phyloP scores from a whole-genome alignment of 2,888 invertebrate genomes.

The Phragmatobia fuliginosa region DNA sequence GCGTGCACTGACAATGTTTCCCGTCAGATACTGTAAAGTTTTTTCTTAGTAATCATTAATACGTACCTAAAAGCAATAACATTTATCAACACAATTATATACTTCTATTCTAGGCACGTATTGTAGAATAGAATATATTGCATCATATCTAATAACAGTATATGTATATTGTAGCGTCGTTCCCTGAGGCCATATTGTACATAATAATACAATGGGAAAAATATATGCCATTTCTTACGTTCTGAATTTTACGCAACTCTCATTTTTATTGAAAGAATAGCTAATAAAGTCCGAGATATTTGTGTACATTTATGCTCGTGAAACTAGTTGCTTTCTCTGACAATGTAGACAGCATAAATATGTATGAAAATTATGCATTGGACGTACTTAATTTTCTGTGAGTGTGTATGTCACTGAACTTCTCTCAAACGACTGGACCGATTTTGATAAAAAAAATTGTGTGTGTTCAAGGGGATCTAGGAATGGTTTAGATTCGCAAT shows the following conservation, averaged over 20 bases:
- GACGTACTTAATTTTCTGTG: too few species aligned
- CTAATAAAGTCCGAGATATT: not conserved
- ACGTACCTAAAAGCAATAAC: not conserved
- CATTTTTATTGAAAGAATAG: slow-evolving; percentile 9
- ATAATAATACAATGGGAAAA: slow-evolving; percentile 25
- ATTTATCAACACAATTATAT: not conserved
- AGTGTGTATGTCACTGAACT: too few species aligned
- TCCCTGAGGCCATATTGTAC: slow-evolving; percentile 24
- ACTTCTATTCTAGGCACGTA: not conserved
- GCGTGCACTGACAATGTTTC: too few species aligned
- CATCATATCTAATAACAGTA: not conserved
- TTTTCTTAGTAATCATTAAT: not conserved
- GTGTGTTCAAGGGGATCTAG: too few species aligned
- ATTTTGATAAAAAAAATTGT: too few species aligned
- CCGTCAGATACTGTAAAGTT: not conserved
- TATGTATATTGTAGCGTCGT: slow-evolving; percentile 12
- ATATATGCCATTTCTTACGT: slow-evolving; percentile 10
- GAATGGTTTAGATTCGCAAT: too few species aligned
- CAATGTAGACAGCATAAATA: not conserved
- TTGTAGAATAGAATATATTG: not conserved
- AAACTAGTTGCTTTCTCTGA: not conserved
- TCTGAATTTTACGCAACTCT: slow-evolving; percentile 10
- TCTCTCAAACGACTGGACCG: too few species aligned
- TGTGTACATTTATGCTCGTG: not conserved
- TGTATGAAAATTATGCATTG: not conserved